Evolutionary conservation across 2,888 invertebrate species (phyloP), one percentile per base, ranked within the genome.

Genomic region (Apodemia hepburni): DNA sequence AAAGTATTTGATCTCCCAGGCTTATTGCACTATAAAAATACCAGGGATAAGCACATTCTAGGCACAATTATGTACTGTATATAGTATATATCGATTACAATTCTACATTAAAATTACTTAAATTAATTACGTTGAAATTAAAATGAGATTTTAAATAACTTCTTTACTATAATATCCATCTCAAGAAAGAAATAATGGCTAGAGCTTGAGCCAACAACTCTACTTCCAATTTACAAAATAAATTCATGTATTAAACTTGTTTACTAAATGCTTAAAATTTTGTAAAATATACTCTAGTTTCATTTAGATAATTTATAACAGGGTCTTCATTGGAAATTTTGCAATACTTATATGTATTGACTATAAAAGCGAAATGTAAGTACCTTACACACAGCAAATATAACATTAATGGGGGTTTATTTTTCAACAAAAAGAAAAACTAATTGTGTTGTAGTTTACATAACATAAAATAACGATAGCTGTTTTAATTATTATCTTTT

Each of bases 41-140:
- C 86, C 83, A 68, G 77, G 78, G 69, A 47, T 87, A 88, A 90
- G 88, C 89, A 88, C 84, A 78, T 82, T 87, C 89, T 90, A 90
- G 89, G 89, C 90, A 90, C 90, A 85, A 82, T 80, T 85, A 87
- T 90, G 90, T 81, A 88, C 86, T 87, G 74, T 85, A 81, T 87
- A 86, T 81, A 77, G 71, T 71, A 76, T 79, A 79, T 74, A 76
- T 84, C 78, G 80, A 81, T 80, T 85, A 89, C 84, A 89, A 82
- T 81, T 85, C 80, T 79, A 81, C 15, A 73, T 70, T 69, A 67
- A 66, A 68, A 60, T 78, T 80, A 83, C 73, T 78, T 74, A 79
- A 77, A 76, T 75, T 77, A 84, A 84, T 74, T 74, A 76, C 69
- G 75, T 77, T 80, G 80, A 71, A 71, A 71, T 68, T 68, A 73